phyloP scores from a whole-genome alignment of 2,797 vertebrate species.

The Ptychadena robeensis region DNA sequence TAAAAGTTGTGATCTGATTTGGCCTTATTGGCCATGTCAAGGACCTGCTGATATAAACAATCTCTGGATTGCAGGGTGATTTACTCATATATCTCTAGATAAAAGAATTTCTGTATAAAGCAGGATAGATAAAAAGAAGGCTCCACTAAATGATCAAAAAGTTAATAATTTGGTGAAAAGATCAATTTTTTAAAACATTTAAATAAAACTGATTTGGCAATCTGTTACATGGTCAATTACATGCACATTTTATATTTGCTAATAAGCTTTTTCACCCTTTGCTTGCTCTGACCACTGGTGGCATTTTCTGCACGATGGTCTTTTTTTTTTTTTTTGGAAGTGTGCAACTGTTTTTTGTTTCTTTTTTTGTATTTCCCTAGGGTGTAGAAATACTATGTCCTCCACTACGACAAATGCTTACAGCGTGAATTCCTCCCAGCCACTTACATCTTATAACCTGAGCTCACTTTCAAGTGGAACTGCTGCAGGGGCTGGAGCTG shows the following conservation, averaged over 20 bases:
- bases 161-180: no score
- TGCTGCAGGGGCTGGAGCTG: constrained; percentile 87
- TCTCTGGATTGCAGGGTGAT: no score
- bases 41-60: no score
- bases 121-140: not conserved
- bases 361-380: constrained; percentile 67
- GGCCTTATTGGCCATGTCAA: no score
- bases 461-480: constrained; percentile 90
- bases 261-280: not conserved
- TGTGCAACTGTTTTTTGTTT: not conserved
- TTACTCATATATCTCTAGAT: no score
- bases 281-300: not conserved
- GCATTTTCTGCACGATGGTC: not conserved
- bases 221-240: constrained; percentile 8
- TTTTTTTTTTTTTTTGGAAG: not conserved
- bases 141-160: no score
- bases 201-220: not conserved
- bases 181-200: no score
- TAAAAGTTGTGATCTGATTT: no score
- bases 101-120: no score
- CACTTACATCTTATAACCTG: constrained; percentile 92
- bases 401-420: constrained; percentile 89
- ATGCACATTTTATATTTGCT: not conserved
- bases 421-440: constrained; percentile 90
- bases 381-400: constrained; percentile 90